A percentile compares a stretch with the other conserved stretches of the same genome.
Evolutionary conservation across 2,113 vertebrate genomes (phyloP).

Genomic region (Serilophus lunatus): DNA sequence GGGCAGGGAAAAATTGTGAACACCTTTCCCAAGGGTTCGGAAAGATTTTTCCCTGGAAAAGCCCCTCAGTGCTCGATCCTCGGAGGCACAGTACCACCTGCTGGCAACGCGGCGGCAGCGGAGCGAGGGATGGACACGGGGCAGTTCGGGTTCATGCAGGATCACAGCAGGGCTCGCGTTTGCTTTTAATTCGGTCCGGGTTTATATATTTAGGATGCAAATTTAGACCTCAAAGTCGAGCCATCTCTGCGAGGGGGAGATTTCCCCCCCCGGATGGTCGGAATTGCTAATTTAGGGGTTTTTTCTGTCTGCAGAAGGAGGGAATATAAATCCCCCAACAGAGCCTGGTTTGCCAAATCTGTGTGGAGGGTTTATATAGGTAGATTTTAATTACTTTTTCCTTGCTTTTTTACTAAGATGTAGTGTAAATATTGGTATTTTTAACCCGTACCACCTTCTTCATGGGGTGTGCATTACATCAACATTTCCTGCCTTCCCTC

Average conservation of each 20-base stretch:
- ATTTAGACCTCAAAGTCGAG: not conserved
- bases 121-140: not conserved
- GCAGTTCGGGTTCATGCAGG: fast-evolving
- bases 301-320: not conserved
- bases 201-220: not conserved
- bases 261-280: not conserved
- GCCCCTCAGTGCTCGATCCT: not conserved
- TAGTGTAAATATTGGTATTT: not conserved
- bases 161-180: fast-evolving
- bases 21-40: fast-evolving
- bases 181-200: fast-evolving
- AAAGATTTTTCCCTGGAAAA: not conserved
- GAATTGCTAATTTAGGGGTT: not conserved
- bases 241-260: not conserved
- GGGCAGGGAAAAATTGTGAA: fast-evolving
- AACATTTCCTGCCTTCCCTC: not conserved
- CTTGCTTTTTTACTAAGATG: not conserved
- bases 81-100: constrained; percentile 53
- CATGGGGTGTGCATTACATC: not conserved
- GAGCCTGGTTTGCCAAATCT: not conserved
- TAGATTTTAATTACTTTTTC: not conserved
- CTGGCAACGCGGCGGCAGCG: not conserved
- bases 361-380: not conserved
- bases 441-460: not conserved
- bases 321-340: not conserved